These are phyloP conservation scores for Calephelis nemesis DNA, from an alignment of 1,140 invertebrate species.

Conservation along the genomic window DNA sequence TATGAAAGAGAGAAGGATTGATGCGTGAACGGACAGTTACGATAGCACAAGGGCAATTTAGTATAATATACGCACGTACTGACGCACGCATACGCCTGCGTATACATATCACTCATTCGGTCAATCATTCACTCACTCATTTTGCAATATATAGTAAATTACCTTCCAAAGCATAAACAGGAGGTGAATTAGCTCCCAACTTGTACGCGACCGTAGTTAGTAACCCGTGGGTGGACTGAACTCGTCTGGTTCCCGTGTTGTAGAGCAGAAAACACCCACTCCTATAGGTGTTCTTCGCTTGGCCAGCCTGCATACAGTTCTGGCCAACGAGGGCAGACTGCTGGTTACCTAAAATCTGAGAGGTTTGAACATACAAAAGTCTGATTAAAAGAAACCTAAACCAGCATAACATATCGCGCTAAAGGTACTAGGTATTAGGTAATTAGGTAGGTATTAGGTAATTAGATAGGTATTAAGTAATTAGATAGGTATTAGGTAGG, in stretches of 20 bases:
- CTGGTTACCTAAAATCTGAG: slow-evolving; percentile 95
- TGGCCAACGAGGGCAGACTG: slow-evolving; percentile 97
- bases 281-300: slow-evolving; percentile 97
- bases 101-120: too few relatives aligned
- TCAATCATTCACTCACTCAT: too few relatives aligned
- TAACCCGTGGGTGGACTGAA: slow-evolving; percentile 93
- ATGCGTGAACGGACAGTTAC: too few relatives aligned
- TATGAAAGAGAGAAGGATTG: too few relatives aligned
- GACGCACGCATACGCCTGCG: too few relatives aligned
- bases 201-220: slow-evolving; percentile 97
- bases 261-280: slow-evolving; percentile 96
- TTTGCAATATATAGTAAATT: slow-evolving; percentile 1
- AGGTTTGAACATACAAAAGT: slow-evolving; percentile 31
- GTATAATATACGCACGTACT: too few relatives aligned
- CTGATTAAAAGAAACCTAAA: background rate
- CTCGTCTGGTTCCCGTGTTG: slow-evolving; percentile 88
- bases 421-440: background rate
- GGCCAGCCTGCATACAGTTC: slow-evolving; percentile 92
- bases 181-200: slow-evolving; percentile 87
- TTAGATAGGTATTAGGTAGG: too few relatives aligned
- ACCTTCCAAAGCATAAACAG: slow-evolving; percentile 95
- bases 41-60: too few relatives aligned
- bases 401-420: slow-evolving; percentile 6
- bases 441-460: too few relatives aligned
- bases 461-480: too few relatives aligned